Base-by-base conservation (phyloP, 2,113 vertebrate species). In the Hipposideros armiger region DNA sequence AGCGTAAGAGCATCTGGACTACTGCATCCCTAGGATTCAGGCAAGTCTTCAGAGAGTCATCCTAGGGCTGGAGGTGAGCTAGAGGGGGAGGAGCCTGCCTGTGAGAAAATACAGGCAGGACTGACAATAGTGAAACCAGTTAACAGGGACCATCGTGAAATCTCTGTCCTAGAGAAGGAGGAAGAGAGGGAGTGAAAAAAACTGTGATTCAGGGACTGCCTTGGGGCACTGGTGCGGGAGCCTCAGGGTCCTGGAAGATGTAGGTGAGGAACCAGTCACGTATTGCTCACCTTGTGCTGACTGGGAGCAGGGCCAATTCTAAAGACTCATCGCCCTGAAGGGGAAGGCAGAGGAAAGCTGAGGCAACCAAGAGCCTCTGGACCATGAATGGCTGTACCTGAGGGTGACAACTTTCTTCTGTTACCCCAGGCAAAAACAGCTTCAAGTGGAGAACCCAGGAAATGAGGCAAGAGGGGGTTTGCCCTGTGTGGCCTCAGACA, bases 381-480 rank as follows among this genome's bases (percentile, higher is more conserved):
- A 20, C 40, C 15, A 32, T 52, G 19, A 45, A 47, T 86, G 54
- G 3, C 20, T 89, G 16, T 54, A 28, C 3, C 47, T 42, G 36
- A 4, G 32, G 7, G 4, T 58, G 42, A 17, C 4, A 54, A 20
- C 52, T 74, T 45, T 54, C 19, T 66, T 60, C 81, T 47, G 7
- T 56, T 64, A 70, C 7, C 72, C 81, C 2, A 72, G 36, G 17
- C 24, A 30, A 89, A 94, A 62, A 9, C 4, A 3, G 15, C n/a
- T 76, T 81, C 28, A 90, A 87, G n/a, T 11, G 22, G 60, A 86
- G 73, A 94, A 66, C 15, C n/a, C 54, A 92, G 60, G 40, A 62
- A 52, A 9, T 62, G 22, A 77, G 32, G 19, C 15, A 64, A 14
- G 73, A 90, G 7, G 73, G 11, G 6, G 9, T 85, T 92, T 60